phyloP scores from a whole-genome alignment of 1,140 invertebrate species.

The Prorops nasuta region DNA sequence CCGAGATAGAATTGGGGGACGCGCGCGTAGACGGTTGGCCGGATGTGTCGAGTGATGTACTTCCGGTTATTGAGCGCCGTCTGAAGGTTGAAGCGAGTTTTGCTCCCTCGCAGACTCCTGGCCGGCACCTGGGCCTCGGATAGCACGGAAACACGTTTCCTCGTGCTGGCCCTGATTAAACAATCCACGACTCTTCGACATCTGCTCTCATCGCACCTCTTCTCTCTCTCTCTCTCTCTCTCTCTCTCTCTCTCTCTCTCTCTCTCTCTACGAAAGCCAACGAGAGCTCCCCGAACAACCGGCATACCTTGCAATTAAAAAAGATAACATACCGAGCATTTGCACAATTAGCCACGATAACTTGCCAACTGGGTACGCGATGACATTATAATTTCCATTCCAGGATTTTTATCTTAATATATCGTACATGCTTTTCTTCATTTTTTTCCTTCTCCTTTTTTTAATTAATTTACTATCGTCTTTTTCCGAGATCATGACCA shows the following conservation, averaged over 20 bases:
- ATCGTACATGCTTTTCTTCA: conserved; percentile 23
- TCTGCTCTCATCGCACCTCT: not conserved
- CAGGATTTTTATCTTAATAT: conserved; percentile 46
- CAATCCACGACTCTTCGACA: conserved; percentile 1
- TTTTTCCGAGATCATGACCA: no score
- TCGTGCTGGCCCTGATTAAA: no score
- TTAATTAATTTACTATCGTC: no score
- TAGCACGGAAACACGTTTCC: no score
- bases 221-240: not conserved
- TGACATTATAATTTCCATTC: conserved; percentile 35
- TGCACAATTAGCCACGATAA: no score
- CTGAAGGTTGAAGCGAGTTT: conserved; percentile 32
- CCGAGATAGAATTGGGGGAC: conserved; percentile 39
- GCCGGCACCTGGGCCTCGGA: conserved; percentile 27
- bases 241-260: conserved; percentile 4
- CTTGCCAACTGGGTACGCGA: conserved; percentile 33
- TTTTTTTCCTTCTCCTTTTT: not conserved
- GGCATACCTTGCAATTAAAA: no score
- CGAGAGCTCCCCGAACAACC: conserved; percentile 21
- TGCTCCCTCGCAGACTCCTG: conserved; percentile 19
- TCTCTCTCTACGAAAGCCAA: not conserved
- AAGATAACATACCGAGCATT: no score
- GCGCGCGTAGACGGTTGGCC: conserved; percentile 38
- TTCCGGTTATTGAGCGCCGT: conserved; percentile 44
- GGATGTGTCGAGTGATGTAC: conserved; percentile 43